phyloP scores from a whole-genome alignment of 2,113 vertebrate species.

The Forbesichthys agassizii region DNA sequence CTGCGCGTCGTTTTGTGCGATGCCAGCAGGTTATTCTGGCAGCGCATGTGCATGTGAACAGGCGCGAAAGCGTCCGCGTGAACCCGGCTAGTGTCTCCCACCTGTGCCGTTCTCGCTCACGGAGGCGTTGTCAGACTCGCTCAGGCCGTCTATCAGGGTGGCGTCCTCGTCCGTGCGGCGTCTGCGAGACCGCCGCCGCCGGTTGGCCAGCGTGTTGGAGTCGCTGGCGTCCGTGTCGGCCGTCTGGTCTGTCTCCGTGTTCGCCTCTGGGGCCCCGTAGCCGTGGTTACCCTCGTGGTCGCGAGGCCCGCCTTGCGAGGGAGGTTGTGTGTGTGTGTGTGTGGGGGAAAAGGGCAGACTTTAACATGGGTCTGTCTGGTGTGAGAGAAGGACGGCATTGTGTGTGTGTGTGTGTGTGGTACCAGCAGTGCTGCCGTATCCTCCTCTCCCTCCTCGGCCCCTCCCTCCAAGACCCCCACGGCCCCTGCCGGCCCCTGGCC shows the following conservation, averaged over 20 bases:
- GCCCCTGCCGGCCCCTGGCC: slow-evolving; percentile 82
- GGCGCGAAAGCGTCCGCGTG: too few relatives aligned
- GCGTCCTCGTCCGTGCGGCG: slow-evolving; percentile 94
- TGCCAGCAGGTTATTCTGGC: too few relatives aligned
- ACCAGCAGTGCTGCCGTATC: slow-evolving; percentile 89
- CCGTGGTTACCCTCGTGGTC: slow-evolving; percentile 87
- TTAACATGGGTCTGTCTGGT: background rate
- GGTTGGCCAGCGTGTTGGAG: slow-evolving; percentile 88
- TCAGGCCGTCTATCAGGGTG: slow-evolving; percentile 93
- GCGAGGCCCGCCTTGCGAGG: slow-evolving; percentile 77
- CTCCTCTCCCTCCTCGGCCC: slow-evolving; percentile 87
- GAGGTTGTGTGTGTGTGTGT: background rate
- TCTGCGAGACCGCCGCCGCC: slow-evolving; percentile 90
- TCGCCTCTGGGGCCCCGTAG: slow-evolving; percentile 86
- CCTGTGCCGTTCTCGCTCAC: slow-evolving; percentile 96
- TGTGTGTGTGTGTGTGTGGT: slow-evolving; percentile 26
- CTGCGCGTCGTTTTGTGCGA: too few relatives aligned
- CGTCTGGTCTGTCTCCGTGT: slow-evolving; percentile 96
- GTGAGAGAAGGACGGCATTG: background rate
- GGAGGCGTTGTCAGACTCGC: slow-evolving; percentile 94
- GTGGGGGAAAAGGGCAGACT: background rate
- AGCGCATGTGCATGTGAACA: too few relatives aligned
- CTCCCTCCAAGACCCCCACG: slow-evolving; percentile 84
- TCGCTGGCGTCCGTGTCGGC: slow-evolving; percentile 96
- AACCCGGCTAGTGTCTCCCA: slow-evolving; percentile 60